These are phyloP conservation scores for Stenodera caucasica DNA, from an alignment of 2,888 invertebrate genomes.

Conservation along the genomic window DNA sequence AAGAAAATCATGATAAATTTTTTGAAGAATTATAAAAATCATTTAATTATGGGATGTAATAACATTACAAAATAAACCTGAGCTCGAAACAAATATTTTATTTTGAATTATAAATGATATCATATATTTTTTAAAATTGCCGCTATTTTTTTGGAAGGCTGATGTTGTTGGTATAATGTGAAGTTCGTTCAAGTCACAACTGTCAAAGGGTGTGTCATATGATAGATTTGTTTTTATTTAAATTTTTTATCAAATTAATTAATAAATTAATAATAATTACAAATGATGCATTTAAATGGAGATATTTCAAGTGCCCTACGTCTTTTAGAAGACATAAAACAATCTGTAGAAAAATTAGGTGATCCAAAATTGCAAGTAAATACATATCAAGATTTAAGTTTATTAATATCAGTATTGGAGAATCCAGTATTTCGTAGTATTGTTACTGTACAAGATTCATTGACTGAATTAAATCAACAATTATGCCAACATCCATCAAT, in stretches of 20 bases:
- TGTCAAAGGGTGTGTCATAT: slow-evolving; percentile 6
- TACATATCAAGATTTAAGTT: slow-evolving; percentile 77
- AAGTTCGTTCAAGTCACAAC: too few relatives aligned
- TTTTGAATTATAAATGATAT: too few relatives aligned
- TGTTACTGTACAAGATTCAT: slow-evolving; percentile 87
- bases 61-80: too few relatives aligned
- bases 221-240: slow-evolving; percentile 3
- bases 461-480: slow-evolving; percentile 84
- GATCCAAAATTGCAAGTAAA: slow-evolving; percentile 78
- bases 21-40: too few relatives aligned
- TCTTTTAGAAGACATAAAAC: slow-evolving; percentile 85
- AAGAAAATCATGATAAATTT: too few relatives aligned
- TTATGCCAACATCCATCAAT: slow-evolving; percentile 90
- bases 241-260: background rate
- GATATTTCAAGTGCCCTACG: slow-evolving; percentile 90
- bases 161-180: too few relatives aligned
- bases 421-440: slow-evolving; percentile 91
- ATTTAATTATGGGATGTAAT: too few relatives aligned
- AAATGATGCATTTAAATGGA: slow-evolving; percentile 61
- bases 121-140: too few relatives aligned
- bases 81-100: too few relatives aligned
- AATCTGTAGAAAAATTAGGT: slow-evolving; percentile 80
- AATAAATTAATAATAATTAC: slow-evolving; percentile 5
- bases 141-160: too few relatives aligned
- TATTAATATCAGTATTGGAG: slow-evolving; percentile 79